Conservation (phyloP, 2,888 invertebrate genomes). For the Polylopha cassiicola region DNA sequence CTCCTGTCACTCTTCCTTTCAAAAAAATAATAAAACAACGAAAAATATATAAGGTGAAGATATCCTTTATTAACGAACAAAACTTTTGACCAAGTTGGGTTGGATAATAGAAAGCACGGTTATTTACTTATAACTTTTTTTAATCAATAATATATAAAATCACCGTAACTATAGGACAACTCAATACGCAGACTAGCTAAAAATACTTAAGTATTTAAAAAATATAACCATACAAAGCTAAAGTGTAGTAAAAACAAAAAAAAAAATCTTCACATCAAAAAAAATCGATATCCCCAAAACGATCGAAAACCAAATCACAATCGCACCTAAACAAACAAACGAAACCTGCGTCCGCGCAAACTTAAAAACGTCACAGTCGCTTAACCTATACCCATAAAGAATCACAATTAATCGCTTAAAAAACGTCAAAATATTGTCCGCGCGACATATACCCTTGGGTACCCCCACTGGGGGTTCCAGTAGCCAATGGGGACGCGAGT, state of each 20-base stretch:
- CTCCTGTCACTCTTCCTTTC: no score
- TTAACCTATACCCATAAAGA: constrained; percentile 74
- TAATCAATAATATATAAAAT: not conserved
- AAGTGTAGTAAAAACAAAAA: constrained; percentile 20
- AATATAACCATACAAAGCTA: not conserved
- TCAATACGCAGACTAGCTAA: no score
- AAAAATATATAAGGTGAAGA: no score
- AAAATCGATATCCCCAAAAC: constrained; percentile 30
- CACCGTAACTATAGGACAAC: no score
- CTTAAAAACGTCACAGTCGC: constrained; percentile 61
- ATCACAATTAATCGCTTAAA: constrained; percentile 75
- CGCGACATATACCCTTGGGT: constrained; percentile 47
- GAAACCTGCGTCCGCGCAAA: constrained; percentile 45
- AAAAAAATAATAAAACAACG: no score
- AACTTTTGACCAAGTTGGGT: no score
- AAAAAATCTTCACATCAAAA: constrained; percentile 2
- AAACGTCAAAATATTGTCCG: constrained; percentile 73
- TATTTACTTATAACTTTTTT: no score
- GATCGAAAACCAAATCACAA: constrained; percentile 41
- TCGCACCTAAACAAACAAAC: constrained; percentile 24
- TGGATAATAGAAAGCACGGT: no score
- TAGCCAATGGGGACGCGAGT: constrained; percentile 63
- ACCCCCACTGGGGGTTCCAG: constrained; percentile 54
- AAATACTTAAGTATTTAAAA: no score
- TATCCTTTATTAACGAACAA: no score